Percentiles rank a stretch among this genome's conserved stretches.
These are phyloP conservation scores for Bathynomus jamesi DNA, from an alignment of 1,140 invertebrate genomes.

Conservation along the genomic window DNA sequence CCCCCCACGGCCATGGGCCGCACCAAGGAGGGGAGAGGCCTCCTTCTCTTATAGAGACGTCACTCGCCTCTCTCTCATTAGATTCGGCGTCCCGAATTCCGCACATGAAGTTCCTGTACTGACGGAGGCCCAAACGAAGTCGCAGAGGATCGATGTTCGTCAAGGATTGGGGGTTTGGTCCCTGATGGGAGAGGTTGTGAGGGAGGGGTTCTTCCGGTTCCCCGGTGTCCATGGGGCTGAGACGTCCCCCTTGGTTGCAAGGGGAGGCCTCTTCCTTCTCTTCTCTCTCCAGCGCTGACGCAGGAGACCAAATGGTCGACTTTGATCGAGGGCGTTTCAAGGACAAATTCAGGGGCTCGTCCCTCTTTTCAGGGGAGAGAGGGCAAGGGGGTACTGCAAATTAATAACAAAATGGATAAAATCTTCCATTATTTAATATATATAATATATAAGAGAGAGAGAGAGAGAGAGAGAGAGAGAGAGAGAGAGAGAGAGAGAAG, in stretches of 20 bases:
- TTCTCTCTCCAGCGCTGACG: slow-evolving; percentile 34
- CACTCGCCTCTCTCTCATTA: neutral
- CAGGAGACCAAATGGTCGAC: slow-evolving; percentile 35
- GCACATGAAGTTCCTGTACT: neutral
- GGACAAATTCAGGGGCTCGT: slow-evolving; percentile 35
- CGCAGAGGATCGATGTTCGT: neutral
- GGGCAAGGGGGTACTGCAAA: neutral
- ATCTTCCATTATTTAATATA: neutral
- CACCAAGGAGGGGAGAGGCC: neutral
- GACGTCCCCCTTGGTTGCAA: slow-evolving; percentile 18
- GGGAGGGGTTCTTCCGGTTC: neutral
- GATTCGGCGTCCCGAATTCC: neutral
- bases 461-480: neutral
- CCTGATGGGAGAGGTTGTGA: neutral
- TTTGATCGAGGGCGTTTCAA: slow-evolving; percentile 28
- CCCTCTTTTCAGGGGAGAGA: slow-evolving; percentile 27
- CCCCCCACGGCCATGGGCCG: neutral
- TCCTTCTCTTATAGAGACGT: neutral
- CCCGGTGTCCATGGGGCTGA: slow-evolving; percentile 30
- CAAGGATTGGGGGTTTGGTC: neutral
- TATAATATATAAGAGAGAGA: neutral
- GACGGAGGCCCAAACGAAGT: neutral
- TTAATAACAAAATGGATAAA: neutral
- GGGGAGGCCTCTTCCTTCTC: slow-evolving; percentile 23
- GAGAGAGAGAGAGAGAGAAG: neutral